Evolutionary conservation across 1,140 invertebrate genomes (phyloP), one percentile per base, ranked within the genome.

Genomic region (Sitodiplosis mosellana): DNA sequence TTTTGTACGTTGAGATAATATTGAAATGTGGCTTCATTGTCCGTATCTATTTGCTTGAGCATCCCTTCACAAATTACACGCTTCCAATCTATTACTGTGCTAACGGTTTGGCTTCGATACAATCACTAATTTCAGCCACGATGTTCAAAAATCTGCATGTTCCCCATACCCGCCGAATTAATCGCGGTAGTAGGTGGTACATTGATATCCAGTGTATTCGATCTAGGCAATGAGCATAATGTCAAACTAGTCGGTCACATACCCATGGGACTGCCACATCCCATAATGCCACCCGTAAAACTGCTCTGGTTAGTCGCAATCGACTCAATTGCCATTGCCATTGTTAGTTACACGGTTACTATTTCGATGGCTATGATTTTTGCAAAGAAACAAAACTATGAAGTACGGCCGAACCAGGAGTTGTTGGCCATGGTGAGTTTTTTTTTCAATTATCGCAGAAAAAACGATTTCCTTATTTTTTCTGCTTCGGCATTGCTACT

Each of bases 301-400:
- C 49, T 74, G 33, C 43, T 73, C 4, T 59, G 66, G 0, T 48
- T 53, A 7, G 58, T 79, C 10, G 64, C 68, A 0, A 45, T 74
- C 0, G 71, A 74, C 46, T 66, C 69, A 0, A 69, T 73, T 54
- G 71, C 84, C 4, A 85, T 94, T 52, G 80, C 86, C 2, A 80
- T 96, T 61, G 85, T 96, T 0, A 81, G 84, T 1, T 95, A 90
- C 64, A 86, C 87, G 1, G 80, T 94, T 33, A 79, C 85, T 3
- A 85, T 96, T 68, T 95, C 91, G 1, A 87, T 96, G 85, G 85
- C 82, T 0, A 71, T 93, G 49, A 88, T 93, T 43, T 87, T 94
- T 63, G 87, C 90, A 1, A 75, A 80, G 53, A 92, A 90, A 64
- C 71, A 84, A 48, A 78, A 83, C 52, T 96, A 96, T 58, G 78